These are phyloP conservation scores for Pseudopodoces humilis DNA, from an alignment of 2,113 vertebrate species.

Conservation along the genomic window DNA sequence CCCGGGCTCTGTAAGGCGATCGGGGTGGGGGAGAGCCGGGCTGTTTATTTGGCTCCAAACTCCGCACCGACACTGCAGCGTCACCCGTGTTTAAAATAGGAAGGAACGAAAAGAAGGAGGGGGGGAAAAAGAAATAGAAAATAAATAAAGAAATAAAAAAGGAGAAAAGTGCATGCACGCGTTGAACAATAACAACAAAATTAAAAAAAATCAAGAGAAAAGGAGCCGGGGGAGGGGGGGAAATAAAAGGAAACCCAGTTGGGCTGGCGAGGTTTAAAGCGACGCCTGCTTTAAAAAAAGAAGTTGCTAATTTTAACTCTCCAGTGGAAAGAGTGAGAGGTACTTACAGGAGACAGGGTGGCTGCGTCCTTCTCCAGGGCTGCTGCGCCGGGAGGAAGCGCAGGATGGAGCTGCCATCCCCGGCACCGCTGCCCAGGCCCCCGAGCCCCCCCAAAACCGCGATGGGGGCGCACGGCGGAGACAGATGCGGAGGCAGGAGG, in stretches of 20 bases:
- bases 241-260: conserved; percentile 5
- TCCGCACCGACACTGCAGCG: not conserved
- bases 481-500: conserved; percentile 37
- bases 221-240: not conserved
- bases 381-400: not conserved
- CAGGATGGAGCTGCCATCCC: not conserved
- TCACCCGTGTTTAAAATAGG: not conserved
- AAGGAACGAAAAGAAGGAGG: not conserved
- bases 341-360: conserved; percentile 47
- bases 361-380: conserved; percentile 31
- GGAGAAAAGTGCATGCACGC: not conserved
- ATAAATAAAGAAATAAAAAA: not conserved
- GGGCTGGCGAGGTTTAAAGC: conserved; percentile 27
- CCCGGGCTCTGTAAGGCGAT: not conserved
- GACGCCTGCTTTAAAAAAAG: conserved; percentile 38
- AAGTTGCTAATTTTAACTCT: conserved; percentile 66
- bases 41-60: conserved; percentile 35
- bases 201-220: not conserved
- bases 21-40: not conserved
- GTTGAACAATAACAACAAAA: not conserved
- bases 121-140: not conserved
- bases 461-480: not conserved
- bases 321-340: conserved; percentile 64
- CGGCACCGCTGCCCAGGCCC: not conserved
- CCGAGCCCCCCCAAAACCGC: not conserved